Evolutionary conservation across 2,797 vertebrate species (phyloP), one percentile per base, ranked within the genome.

Genomic region (Vipera ursinii): DNA sequence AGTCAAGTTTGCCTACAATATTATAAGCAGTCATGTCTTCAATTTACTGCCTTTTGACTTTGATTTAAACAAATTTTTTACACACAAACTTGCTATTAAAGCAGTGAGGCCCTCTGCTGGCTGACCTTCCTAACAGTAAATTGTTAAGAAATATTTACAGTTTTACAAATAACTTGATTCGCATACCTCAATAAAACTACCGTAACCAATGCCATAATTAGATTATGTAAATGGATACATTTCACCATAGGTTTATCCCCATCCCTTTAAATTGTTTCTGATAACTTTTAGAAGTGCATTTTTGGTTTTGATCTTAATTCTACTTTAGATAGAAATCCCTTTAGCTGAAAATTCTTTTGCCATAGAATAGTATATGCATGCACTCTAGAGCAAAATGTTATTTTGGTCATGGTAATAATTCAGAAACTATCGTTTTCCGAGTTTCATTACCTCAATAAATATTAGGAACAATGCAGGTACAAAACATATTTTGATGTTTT

Each of bases 31-130:
- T 6, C 15, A 51, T 28, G 51, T 2, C 10, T 63, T 86, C 48
- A 3, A 32, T 8, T 38, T 73, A 22, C 9, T 85, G 24, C 1
- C 61, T 22, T 93, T 69, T 87, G 24, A 1, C 59, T 17, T 93
- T 69, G 56, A 89, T 95, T 94, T 94, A 86, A 86, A 69, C 55
- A 89, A 57, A 17, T 88, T 91, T 89, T 93, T 90, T 93, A 48
- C 55, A 56, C 15, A 22, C 13, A 3, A 63, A 89, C 26, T 60
- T 89, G 95, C 96, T 96, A 89, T 95, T 95, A 92, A 91, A 93
- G 69, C 92, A 94, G 96, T 93, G 88, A n/a, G 88, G 96, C 97
- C 96, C 97, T 93, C 97, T 97, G 93, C 95, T 96, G 97, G 96
- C 59, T 92, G 13, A 94, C 90, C 48, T 91, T 12, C 87, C 89